Base-by-base conservation (phyloP, 1,140 invertebrate species). In the Choristoneura fumiferana region DNA sequence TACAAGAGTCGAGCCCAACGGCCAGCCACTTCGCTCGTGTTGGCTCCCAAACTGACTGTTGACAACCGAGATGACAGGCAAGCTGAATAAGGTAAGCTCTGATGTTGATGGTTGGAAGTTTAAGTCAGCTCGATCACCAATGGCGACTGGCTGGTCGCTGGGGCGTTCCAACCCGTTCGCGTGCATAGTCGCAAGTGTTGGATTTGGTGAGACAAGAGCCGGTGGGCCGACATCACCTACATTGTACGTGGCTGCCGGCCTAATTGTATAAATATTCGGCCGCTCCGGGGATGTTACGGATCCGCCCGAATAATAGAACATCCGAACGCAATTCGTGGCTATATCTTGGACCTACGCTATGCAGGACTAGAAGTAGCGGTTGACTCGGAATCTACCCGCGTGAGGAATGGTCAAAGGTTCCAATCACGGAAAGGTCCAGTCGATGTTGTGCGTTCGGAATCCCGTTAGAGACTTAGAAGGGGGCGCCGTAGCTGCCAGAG, bases 401-500 rank as follows among this genome's bases (percentile, higher is more conserved):
- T 45, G 17, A 12, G 9, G 22, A 17, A n/a, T 22, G 43, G 40
- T 22, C 15, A 13, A 29, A 49, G 22, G 22, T 6, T 33, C 43
- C 43, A 18, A 49, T 49, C 18, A 49, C 18, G 18, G 43, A 10
- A 29, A 8, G 43, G 43, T 49, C 43, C 43, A 49, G 17, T 29
- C 39, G 18, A 57, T 38, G 13, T 17, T 57, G 8, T 33, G 35
- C 43, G 36, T 71, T 73, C 69, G 65, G 65, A 62, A 52, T 57
- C 54, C 58, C 10, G 52, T 59, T 65, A 34, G 18, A 59, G 57
- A 40, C 43, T 73, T 88, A 90, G 81, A 76, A 90, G 59, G 92
- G 92, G 59, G 90, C 92, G 76, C 92, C 92, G 84, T 93, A 93
- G 77, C 91, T 91, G 65, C 91, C 88, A 34, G 91, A 92, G 60